A percentile compares a stretch with the other conserved stretches of the same genome.
Conservation (phyloP, 1,140 invertebrate genomes). For the Laodelphax striatellus region DNA sequence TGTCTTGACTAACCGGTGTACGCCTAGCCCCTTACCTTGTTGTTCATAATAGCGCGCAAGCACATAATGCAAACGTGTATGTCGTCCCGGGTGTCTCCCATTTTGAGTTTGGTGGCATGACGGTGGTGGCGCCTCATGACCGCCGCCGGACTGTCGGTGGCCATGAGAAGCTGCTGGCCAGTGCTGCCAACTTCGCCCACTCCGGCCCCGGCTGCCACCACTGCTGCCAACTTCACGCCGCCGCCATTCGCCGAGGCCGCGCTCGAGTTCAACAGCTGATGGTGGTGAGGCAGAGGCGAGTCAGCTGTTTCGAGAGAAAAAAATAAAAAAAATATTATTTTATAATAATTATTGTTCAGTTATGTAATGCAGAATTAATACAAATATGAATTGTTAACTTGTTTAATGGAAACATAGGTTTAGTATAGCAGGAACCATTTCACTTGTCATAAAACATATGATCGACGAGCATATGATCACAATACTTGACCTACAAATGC, state of each 20-base stretch:
- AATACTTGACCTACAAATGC: too few relatives aligned
- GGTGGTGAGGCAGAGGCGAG: too few relatives aligned
- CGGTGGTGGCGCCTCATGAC: slow-evolving; percentile 56
- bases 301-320: slow-evolving; percentile 35
- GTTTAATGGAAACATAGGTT: not conserved
- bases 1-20: not conserved
- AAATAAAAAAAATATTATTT: not conserved
- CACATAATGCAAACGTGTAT: slow-evolving; percentile 99
- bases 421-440: too few relatives aligned
- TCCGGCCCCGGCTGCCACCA: too few relatives aligned
- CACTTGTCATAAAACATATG: too few relatives aligned
- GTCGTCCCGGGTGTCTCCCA: slow-evolving; percentile 96
- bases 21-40: too few relatives aligned
- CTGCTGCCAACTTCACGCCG: too few relatives aligned
- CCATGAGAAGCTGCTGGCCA: too few relatives aligned
- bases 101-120: slow-evolving; percentile 82
- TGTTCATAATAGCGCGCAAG: slow-evolving; percentile 98
- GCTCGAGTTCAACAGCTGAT: too few relatives aligned
- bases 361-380: not conserved
- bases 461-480: too few relatives aligned
- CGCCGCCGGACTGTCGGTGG: slow-evolving; percentile 45
- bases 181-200: too few relatives aligned
- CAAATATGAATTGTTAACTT: not conserved
- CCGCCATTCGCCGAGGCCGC: too few relatives aligned
- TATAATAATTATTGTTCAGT: not conserved